These are phyloP conservation scores for Alexandromys fortis DNA, from an alignment of 2,113 vertebrate genomes.

Conservation along the genomic window DNA sequence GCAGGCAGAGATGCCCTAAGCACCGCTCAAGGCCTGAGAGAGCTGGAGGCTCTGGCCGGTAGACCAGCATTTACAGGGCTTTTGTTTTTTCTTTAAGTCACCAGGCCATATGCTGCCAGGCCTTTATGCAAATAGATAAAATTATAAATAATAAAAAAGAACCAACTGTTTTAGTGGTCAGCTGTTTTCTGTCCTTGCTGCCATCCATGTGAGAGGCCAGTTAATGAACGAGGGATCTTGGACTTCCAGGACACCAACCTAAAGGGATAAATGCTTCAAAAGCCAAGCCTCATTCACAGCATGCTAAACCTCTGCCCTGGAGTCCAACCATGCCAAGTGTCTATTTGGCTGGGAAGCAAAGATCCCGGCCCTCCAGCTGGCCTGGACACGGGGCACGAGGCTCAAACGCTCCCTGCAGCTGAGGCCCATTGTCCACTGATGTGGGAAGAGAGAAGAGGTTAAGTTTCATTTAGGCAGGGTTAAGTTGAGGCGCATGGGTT, in stretches of 20 bases:
- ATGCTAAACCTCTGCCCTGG: conserved; percentile 76
- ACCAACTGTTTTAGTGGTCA: conserved; percentile 74
- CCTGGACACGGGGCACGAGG: conserved; percentile 25
- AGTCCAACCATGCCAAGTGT: conserved; percentile 64
- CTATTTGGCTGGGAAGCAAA: conserved; percentile 73
- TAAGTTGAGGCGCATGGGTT: conserved; percentile 54
- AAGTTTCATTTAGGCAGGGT: conserved; percentile 63
- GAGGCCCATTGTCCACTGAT: conserved; percentile 73
- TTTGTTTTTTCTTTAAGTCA: conserved; percentile 75
- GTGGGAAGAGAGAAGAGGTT: conserved; percentile 63
- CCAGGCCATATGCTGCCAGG: conserved; percentile 80
- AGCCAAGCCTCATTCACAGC: conserved; percentile 64
- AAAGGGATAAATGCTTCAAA: conserved; percentile 67
- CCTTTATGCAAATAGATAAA: conserved; percentile 78
- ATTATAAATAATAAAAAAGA: conserved; percentile 81
- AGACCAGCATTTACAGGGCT: conserved; percentile 61
- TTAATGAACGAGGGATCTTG: conserved; percentile 74
- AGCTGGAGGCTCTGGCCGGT: conserved; percentile 63
- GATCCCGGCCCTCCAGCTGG: conserved; percentile 76
- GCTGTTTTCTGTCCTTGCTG: conserved; percentile 65
- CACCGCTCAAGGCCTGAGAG: conserved; percentile 38
- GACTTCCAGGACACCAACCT: conserved; percentile 66
- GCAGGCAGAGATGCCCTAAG: conserved; percentile 63
- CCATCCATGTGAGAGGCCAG: conserved; percentile 64
- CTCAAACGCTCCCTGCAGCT: conserved; percentile 68